A percentile compares a stretch with the other conserved stretches of the same genome.
Conservation (phyloP, 2,888 invertebrate species). For the Metellina segmentata region DNA sequence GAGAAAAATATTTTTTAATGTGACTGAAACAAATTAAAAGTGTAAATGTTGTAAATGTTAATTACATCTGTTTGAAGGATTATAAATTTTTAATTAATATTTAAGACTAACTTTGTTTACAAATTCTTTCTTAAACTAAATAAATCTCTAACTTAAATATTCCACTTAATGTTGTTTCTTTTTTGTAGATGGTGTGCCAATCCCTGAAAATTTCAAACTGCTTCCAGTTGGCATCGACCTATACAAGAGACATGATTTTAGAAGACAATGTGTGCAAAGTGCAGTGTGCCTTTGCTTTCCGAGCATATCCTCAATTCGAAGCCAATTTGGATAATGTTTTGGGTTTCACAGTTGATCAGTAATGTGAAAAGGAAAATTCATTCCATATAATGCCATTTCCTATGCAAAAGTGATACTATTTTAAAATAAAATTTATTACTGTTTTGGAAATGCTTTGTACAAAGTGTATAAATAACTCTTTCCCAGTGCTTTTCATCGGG, state of each 20-base stretch:
- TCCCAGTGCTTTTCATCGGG: too few relatives aligned
- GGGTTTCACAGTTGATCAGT: slow-evolving; percentile 64
- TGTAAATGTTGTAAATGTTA: background rate
- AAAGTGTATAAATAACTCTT: too few relatives aligned
- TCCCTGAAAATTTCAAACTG: slow-evolving; percentile 84
- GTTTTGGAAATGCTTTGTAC: too few relatives aligned
- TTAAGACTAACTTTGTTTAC: background rate
- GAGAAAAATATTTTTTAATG: too few relatives aligned
- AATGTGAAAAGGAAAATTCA: background rate
- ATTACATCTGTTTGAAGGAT: background rate
- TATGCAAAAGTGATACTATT: too few relatives aligned
- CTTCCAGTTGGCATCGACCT: slow-evolving; percentile 89
- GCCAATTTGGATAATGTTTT: slow-evolving; percentile 67
- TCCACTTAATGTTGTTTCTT: background rate
- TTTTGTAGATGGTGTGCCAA: slow-evolving; percentile 71
- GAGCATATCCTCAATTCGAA: slow-evolving; percentile 76
- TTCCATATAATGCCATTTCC: too few relatives aligned
- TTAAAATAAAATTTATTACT: too few relatives aligned
- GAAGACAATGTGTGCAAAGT: slow-evolving; percentile 94
- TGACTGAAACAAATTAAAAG: too few relatives aligned
- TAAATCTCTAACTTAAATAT: background rate
- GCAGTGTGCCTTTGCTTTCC: slow-evolving; percentile 87
- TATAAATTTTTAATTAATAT: background rate
- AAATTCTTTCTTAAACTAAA: background rate
- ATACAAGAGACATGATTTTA: slow-evolving; percentile 89